A percentile compares a stretch with the other conserved stretches of the same genome.
Evolutionary conservation across 2,797 vertebrate genomes (phyloP).

Genomic region (Poecilia velifera): DNA sequence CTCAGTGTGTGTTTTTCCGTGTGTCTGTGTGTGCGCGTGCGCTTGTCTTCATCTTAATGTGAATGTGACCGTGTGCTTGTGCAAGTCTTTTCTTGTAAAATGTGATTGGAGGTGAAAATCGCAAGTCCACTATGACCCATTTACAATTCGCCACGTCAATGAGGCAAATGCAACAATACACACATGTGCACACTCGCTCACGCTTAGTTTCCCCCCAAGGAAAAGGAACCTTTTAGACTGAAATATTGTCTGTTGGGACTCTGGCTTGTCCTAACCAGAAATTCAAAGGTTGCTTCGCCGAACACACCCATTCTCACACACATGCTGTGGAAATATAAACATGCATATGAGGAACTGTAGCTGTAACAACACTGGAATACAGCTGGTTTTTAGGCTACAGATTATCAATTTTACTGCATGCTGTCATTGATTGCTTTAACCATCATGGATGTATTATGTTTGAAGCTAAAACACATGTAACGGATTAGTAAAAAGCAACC

Average conservation of each 20-base stretch:
- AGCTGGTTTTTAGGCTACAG: constrained; percentile 1
- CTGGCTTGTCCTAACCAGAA: constrained; percentile 43
- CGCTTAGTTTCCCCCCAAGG: constrained; percentile 21
- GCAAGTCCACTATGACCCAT: constrained; percentile 53
- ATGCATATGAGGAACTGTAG: constrained; percentile 3
- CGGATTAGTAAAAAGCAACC: not conserved
- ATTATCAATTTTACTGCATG: not conserved
- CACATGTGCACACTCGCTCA: not conserved
- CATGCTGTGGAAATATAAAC: constrained; percentile 25
- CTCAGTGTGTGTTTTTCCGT: constrained; percentile 14
- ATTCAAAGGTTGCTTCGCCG: constrained; percentile 43
- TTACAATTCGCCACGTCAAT: constrained; percentile 50
- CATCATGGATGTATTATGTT: not conserved
- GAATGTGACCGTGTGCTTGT: constrained; percentile 15
- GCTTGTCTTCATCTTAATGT: constrained; percentile 12
- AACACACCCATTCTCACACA: constrained; percentile 27
- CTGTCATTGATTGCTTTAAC: not conserved
- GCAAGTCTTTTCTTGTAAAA: constrained; percentile 50
- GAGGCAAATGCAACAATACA: constrained; percentile 7
- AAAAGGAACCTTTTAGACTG: constrained; percentile 61
- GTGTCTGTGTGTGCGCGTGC: constrained; percentile 9
- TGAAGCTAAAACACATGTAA: not conserved
- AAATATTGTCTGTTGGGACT: constrained; percentile 52
- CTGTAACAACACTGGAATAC: constrained; percentile 5
- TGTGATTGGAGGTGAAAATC: constrained; percentile 65